Conservation (phyloP, 2,797 vertebrate genomes). For the Mastacembelus armatus region DNA sequence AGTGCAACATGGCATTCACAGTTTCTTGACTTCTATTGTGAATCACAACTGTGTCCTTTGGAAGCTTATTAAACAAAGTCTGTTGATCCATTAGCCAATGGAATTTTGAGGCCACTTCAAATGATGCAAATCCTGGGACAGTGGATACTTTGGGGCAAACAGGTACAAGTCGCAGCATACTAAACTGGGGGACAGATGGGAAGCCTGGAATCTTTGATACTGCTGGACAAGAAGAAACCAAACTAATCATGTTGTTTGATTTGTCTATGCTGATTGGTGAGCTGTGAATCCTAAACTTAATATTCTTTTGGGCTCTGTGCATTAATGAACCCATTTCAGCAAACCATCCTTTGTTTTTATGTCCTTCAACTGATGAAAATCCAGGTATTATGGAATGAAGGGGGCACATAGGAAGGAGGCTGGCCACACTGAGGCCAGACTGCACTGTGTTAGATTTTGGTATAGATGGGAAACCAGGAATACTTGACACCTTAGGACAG, state of each 20-base stretch:
- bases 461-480: conserved; percentile 70
- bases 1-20: conserved; percentile 54
- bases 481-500: conserved; percentile 63
- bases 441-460: conserved; percentile 41
- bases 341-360: conserved; percentile 36
- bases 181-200: conserved; percentile 58
- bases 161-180: conserved; percentile 47
- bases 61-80: conserved; percentile 35
- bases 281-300: conserved; percentile 16
- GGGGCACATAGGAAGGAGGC: conserved; percentile 61
- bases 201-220: conserved; percentile 65
- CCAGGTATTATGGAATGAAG: conserved; percentile 60
- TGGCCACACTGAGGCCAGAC: conserved; percentile 46
- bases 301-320: conserved; percentile 25
- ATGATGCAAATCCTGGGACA: conserved; percentile 59
- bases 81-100: conserved; percentile 44
- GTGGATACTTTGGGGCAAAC: conserved; percentile 61
- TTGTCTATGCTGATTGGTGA: conserved; percentile 22
- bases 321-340: conserved; percentile 21
- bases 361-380: conserved; percentile 55
- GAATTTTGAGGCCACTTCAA: conserved; percentile 19
- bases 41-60: conserved; percentile 26
- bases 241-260: conserved; percentile 41
- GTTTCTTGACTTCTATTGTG: conserved; percentile 28
- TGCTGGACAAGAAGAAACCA: conserved; percentile 65